Base-by-base conservation (phyloP, 2,888 invertebrate genomes). In the Autographa gamma region DNA sequence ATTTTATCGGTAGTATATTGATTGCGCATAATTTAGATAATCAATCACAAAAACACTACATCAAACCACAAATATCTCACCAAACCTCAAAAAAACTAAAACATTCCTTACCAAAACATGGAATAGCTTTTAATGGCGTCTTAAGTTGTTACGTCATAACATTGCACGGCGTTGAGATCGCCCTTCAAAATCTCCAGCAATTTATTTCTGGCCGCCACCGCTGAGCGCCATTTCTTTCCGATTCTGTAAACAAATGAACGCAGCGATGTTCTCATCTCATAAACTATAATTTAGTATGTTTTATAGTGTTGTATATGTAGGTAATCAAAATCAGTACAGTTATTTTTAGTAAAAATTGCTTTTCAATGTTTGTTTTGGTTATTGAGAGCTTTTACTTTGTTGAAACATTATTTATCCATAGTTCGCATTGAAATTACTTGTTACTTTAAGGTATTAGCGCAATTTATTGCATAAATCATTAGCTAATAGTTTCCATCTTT, bases 241-340 rank as follows among this genome's bases (percentile, higher is more conserved):
- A 58, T 62, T 67, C 74, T 81, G 66, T 85, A 79, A 81, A 85
- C 83, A 85, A 74, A 67, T 66, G 41, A 14, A 60, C 25, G 41
- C 63, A 59, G 62, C 68, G 69, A 70, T 73, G 61, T 48, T 74
- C 71, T 70, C 77, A 80, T 71, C 66, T 56, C 60, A 38, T 66
- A 64, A 62, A 66, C 62, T 41, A 69, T 68, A 74, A 56, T 25
- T 56, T 25, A 56, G 19, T 11, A n/a, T 25, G 19, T 56, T 56
- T n/a, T 48, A 48, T 48, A n/a, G 79, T 73, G 70, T 56, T 73
- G 70, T 56, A 13, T 60, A 63, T 62, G 70, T 52, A 61, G 60
- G 34, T 8, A 71, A 70, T 56, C 11, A 66, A 79, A 67, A 60
- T 73, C 60, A 69, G 73, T 62, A 75, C 25, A 65, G 68, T 41